These are phyloP conservation scores for Bombus breviceps DNA, from an alignment of 1,140 invertebrate genomes.

Conservation along the genomic window DNA sequence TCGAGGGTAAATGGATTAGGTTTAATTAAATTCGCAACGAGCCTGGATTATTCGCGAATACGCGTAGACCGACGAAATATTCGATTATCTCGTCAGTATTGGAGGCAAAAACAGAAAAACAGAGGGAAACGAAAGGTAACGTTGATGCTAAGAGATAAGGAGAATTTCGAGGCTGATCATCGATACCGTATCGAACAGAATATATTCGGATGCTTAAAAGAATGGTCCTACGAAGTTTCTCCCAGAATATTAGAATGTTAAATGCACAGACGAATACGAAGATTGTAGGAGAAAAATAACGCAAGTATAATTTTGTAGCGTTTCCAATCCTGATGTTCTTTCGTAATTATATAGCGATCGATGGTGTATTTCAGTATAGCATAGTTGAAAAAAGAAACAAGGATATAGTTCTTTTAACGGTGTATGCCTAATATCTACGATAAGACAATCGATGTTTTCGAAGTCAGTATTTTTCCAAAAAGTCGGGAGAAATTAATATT, in stretches of 20 bases:
- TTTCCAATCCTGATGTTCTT: too few relatives aligned
- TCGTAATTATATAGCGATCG: too few relatives aligned
- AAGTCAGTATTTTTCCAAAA: too few relatives aligned
- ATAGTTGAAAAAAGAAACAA: too few relatives aligned
- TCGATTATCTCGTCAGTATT: constrained; percentile 1
- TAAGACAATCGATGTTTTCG: too few relatives aligned
- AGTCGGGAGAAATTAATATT: too few relatives aligned
- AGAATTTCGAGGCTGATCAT: background rate
- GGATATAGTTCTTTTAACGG: too few relatives aligned
- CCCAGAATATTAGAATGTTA: background rate
- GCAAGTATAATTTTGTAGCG: too few relatives aligned
- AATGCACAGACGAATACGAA: too few relatives aligned
- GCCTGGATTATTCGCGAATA: constrained; percentile 13
- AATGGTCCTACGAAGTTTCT: background rate
- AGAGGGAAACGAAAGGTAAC: background rate
- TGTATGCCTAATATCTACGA: too few relatives aligned
- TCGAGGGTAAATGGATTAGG: constrained; percentile 45
- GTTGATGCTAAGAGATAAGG: background rate
- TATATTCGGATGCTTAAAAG: background rate
- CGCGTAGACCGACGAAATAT: constrained; percentile 13
- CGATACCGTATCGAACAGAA: background rate
- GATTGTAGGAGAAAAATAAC: too few relatives aligned
- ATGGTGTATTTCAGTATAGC: too few relatives aligned
- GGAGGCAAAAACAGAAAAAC: background rate
- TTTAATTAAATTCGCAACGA: constrained; percentile 45